Evolutionary conservation across 2,888 invertebrate species (phyloP), one percentile per base, ranked within the genome.

Genomic region (Meliscaeva auricollis): DNA sequence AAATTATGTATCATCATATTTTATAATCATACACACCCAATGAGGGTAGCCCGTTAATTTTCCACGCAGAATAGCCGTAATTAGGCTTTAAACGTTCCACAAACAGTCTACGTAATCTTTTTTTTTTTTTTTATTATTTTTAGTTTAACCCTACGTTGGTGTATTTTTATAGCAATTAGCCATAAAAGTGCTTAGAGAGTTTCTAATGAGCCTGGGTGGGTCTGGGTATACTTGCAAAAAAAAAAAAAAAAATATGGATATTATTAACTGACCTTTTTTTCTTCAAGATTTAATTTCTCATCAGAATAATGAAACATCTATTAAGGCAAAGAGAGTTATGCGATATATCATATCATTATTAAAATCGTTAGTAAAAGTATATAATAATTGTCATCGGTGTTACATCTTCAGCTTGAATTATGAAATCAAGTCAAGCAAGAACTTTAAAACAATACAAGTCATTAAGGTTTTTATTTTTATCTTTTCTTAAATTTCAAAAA

Each of bases 21-120:
- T 60, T 60, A 38, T 41, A 41, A 41, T 7, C 13, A 41, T 56
- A 60, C 46, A 66, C 48, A 66, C 64, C 48, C 48, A 48, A 66
- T 17, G 13, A 50, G 35, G 50, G 7, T 66, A 35, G 32, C 20
- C 35, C 30, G 26, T 32, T 66, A 50, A 66, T 50, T 66, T 50
- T 35, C 35, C 20, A 50, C 48, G 22, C 50, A 66, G 35, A 48
- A 50, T 35, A n/a, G 9, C 66, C 20, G 50, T 66, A 66, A 66
- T 66, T 66, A 66, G 48, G n/a, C 35, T 3, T 50, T 50, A 48
- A 66, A 48, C 15, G 50, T 35, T 50, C 20, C 6, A 32, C 15
- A 46, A 64, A 64, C 32, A 46, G 30, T 30, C 46, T 22, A 64
- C 64, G 46, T 46, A 7, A 6, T 44, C 2, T 7, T 62, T 62